A percentile compares a stretch with the other conserved stretches of the same genome.
Evolutionary conservation across 2,888 invertebrate genomes (phyloP).

Genomic region (Formica aserva): DNA sequence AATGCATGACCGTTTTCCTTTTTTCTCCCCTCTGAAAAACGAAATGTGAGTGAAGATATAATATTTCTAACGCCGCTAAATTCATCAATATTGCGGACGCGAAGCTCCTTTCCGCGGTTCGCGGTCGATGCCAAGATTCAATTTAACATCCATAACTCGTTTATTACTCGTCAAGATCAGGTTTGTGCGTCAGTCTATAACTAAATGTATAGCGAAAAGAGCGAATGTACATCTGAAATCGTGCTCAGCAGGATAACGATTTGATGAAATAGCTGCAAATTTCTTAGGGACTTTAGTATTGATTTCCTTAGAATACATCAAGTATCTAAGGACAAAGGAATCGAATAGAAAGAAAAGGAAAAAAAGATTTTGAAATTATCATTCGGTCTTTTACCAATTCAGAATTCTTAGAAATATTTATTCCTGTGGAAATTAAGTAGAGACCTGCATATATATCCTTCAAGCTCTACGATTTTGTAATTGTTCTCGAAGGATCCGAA

Average conservation of each 20-base stretch:
- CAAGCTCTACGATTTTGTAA: neutral
- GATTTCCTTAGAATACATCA: neutral
- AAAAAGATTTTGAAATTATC: no score
- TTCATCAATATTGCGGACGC: neutral
- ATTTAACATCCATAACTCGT: neutral
- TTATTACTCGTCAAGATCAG: neutral
- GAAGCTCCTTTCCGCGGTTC: neutral
- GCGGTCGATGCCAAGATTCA: neutral
- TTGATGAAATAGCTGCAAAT: neutral
- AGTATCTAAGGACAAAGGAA: neutral
- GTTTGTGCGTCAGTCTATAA: neutral
- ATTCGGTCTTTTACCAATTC: no score
- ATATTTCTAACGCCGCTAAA: neutral
- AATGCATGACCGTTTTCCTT: slow-evolving; percentile 56
- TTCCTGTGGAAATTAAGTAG: no score
- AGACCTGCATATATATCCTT: no score
- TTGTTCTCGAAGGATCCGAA: neutral
- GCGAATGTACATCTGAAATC: neutral
- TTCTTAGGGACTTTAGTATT: neutral
- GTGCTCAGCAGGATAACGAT: neutral
- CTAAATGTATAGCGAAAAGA: neutral
- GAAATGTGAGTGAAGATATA: slow-evolving; percentile 37
- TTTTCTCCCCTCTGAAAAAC: slow-evolving; percentile 22
- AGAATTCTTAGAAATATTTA: no score
- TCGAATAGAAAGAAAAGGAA: neutral